A percentile compares a stretch with the other conserved stretches of the same genome.
phyloP scores from a whole-genome alignment of 2,113 vertebrate genomes.

The Tenrec ecaudatus region DNA sequence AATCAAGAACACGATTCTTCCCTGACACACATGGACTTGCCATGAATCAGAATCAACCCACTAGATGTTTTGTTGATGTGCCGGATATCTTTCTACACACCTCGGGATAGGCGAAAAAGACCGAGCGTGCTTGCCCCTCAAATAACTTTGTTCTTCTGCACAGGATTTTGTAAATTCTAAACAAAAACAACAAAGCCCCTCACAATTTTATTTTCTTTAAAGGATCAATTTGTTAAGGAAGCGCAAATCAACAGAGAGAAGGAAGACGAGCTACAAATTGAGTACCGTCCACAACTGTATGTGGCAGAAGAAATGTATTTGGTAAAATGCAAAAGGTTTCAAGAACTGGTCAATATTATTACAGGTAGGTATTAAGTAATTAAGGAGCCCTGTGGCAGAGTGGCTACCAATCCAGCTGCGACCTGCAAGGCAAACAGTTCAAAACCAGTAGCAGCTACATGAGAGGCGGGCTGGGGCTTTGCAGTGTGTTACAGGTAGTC shows the following conservation, averaged over 20 bases:
- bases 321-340: neutral
- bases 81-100: neutral
- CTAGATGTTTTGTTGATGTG: neutral
- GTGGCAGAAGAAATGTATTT: slow-evolving; percentile 36
- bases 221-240: slow-evolving; percentile 44
- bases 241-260: neutral
- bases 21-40: neutral
- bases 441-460: no score
- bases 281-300: slow-evolving; percentile 71
- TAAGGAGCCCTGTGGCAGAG: no score
- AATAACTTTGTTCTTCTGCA: neutral
- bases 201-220: slow-evolving; percentile 56
- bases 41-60: neutral
- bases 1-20: neutral
- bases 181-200: neutral
- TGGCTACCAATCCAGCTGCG: no score
- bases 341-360: slow-evolving; percentile 42
- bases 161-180: neutral
- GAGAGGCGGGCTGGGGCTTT: no score
- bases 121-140: neutral
- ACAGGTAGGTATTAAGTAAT: slow-evolving; percentile 67
- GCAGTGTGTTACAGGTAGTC: no score
- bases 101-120: neutral
- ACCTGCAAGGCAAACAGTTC: no score
- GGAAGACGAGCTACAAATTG: slow-evolving; percentile 68